phyloP scores from a whole-genome alignment of 2,888 invertebrate genomes.

The Dicyrtomina minuta region DNA sequence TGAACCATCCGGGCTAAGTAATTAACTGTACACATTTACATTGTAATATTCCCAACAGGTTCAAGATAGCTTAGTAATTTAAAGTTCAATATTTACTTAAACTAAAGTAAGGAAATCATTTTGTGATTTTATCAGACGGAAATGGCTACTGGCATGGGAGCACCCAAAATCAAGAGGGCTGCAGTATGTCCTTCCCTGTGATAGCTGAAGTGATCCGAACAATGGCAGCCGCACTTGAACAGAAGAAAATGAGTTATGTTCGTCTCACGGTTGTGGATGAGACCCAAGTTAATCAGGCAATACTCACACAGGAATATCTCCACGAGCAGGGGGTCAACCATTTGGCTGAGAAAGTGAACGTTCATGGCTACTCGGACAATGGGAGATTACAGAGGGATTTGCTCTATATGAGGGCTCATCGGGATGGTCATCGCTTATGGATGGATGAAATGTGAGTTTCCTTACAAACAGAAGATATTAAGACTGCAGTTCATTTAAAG shows the following conservation, averaged over 20 bases:
- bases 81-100: too few relatives aligned
- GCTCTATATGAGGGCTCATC: slow-evolving; percentile 31
- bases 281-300: slow-evolving; percentile 49
- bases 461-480: background rate
- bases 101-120: too few relatives aligned
- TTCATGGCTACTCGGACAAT: slow-evolving; percentile 51
- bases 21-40: background rate
- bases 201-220: slow-evolving; percentile 39
- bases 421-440: slow-evolving; percentile 48
- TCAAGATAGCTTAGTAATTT: too few relatives aligned
- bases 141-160: slow-evolving; percentile 38
- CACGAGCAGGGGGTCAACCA: slow-evolving; percentile 29
- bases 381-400: slow-evolving; percentile 38
- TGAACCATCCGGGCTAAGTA: slow-evolving; percentile 44
- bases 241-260: slow-evolving; percentile 37
- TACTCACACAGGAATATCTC: slow-evolving; percentile 43
- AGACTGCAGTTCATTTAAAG: background rate
- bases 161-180: slow-evolving; percentile 45
- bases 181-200: slow-evolving; percentile 42
- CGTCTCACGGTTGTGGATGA: slow-evolving; percentile 45
- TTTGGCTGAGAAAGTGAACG: slow-evolving; percentile 45
- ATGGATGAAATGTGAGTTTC: slow-evolving; percentile 52
- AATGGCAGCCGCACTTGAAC: slow-evolving; percentile 24
- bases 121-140: too few relatives aligned
- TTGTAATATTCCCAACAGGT: too few relatives aligned